Evolutionary conservation across 35 echinoderm and acorn worm genomes (phyloP).

Genomic region (Acanthaster planci): DNA sequence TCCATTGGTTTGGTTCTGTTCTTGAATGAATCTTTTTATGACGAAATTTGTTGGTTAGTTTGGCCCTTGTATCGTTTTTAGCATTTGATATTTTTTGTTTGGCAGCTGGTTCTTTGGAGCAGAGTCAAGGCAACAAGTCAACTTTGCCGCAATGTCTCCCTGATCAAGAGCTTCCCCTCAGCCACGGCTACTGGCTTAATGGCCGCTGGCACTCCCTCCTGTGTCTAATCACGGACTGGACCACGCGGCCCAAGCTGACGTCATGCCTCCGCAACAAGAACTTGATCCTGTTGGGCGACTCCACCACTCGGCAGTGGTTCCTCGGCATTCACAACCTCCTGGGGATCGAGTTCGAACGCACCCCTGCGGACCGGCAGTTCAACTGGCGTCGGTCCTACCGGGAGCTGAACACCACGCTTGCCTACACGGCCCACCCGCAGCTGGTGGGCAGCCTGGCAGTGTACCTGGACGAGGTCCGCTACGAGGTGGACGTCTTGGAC

Average conservation of each 20-base stretch:
- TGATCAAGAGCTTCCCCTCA: background rate
- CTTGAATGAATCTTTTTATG: no score
- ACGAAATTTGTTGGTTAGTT: no score
- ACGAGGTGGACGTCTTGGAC: no score
- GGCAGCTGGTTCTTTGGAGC: no score
- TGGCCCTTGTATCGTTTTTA: no score
- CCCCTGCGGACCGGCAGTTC: no score
- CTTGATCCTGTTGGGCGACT: constrained; percentile 1
- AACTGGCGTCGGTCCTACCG: no score
- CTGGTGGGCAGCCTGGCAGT: background rate
- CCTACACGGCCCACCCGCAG: background rate
- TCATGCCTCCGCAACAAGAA: constrained; percentile 16
- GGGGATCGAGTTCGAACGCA: background rate
- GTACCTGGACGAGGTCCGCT: no score
- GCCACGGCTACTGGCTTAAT: background rate
- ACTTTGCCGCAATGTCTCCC: no score
- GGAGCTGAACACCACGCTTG: background rate
- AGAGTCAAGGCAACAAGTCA: no score
- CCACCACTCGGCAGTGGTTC: constrained; percentile 24
- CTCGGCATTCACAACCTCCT: background rate
- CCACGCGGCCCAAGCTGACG: background rate
- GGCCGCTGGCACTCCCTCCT: background rate
- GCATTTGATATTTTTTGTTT: no score
- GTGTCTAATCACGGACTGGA: background rate
- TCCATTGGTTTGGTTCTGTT: no score